These are phyloP conservation scores for Muscicapa striata DNA, from an alignment of 2,797 vertebrate species.

Conservation along the genomic window DNA sequence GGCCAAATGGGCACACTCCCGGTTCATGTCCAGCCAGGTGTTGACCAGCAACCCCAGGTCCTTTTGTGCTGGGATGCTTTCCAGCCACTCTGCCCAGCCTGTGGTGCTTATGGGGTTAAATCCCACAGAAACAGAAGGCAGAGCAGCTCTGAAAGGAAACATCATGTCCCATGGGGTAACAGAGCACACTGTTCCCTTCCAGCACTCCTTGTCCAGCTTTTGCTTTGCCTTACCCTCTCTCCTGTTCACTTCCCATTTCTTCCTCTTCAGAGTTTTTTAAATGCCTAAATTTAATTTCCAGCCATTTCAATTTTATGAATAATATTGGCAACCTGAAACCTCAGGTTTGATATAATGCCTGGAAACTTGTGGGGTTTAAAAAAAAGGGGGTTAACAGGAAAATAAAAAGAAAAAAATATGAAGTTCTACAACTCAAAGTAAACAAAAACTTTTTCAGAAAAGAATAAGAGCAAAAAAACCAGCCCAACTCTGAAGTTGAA, in stretches of 20 bases:
- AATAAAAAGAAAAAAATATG: not conserved
- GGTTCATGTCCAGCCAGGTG: not conserved
- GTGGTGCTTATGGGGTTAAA: not conserved
- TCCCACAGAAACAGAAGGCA: not conserved
- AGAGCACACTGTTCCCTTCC: not conserved
- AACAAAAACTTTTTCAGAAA: not conserved
- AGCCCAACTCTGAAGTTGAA: not conserved
- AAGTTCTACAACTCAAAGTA: not conserved
- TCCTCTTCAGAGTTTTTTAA: not conserved
- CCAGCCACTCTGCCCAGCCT: not conserved
- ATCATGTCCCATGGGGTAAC: not conserved
- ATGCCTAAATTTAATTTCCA: not conserved
- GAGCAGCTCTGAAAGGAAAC: not conserved
- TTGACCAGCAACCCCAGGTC: not conserved
- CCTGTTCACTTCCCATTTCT: not conserved
- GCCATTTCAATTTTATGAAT: not conserved
- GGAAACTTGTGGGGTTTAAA: not conserved
- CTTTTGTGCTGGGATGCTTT: not conserved
- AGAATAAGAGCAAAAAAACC: not conserved
- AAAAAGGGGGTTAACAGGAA: rapidly evolving
- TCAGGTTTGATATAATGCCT: not conserved
- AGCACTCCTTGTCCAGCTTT: not conserved
- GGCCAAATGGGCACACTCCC: not conserved
- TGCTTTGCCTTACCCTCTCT: not conserved
- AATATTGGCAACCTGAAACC: not conserved